Evolutionary conservation across 2,113 vertebrate genomes (phyloP), one percentile per base, ranked within the genome.

Genomic region (Chaetura pelagica): DNA sequence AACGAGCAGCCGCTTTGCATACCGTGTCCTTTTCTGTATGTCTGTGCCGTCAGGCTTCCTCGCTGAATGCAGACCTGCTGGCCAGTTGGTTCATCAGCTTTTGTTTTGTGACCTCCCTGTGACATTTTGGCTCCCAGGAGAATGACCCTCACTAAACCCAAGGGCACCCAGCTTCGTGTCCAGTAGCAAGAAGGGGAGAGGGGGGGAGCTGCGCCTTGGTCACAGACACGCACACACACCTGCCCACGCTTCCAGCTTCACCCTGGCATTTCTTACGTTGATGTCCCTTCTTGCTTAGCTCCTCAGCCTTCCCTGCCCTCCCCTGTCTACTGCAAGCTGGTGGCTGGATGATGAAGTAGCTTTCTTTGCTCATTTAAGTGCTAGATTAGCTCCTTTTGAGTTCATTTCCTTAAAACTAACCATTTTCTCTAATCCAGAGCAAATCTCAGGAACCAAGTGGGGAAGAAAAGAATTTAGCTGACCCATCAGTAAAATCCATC

Each of bases 401-500:
- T 73, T 92, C 22, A 44, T 89, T 95, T 97, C 96, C 79, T 94
- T 96, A 92, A 92, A 44, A 98, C 97, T 98, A 98, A 98, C 97
- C 93, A 3, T 98, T 97, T 98, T 98, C 98, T 98, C 97, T 97
- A 96, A 98, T 98, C 97, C 97, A 98, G 98, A 98, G 94, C 97
- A 98, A 98, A 97, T 93, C 97, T 97, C 92, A 96, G 97, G 96
- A 98, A 59, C 97, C 93, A 84, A 68, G 86, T 96, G 97, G 94
- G 97, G 97, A 97, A 98, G 98, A 98, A 87, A 98, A 97, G 96
- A 94, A 71, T 96, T 84, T 96, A 84, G 97, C 87, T 97, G 94
- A 87, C 83, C 95, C 97, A 75, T 96, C 97, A 94, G 88, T 97
- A 85, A 97, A 97, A 92, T 44, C 94, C 88, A 96, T 89, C 83